Base-by-base conservation (phyloP, 2,888 invertebrate species). In the Pemphredon lugubris region DNA sequence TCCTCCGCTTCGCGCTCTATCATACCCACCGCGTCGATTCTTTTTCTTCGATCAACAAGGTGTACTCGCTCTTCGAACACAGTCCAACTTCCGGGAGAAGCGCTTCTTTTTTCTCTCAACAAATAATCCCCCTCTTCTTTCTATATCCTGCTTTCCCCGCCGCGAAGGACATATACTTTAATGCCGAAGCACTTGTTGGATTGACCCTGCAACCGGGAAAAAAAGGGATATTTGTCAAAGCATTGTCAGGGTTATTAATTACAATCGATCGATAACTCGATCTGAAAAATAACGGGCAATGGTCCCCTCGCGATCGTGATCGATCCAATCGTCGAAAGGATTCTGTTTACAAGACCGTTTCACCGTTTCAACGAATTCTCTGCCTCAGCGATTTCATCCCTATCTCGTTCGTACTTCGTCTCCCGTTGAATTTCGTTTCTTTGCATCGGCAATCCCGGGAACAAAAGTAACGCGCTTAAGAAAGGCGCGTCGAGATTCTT, bases 1-100 rank as follows among this genome's bases (percentile, higher is more conserved):
- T 80, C 74, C 74, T 69, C 69, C 47, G 55, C 57, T 37, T 54
- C 58, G 54, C 71, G 63, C 61, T 80, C 65, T 44, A 72, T 79
- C 79, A 66, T 60, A 57, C 44, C 40, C 53, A 16, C 48, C 47
- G 37, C 61, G 60, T 34, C 21, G 40, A 37, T 45, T 34, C 70
- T 55, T 75, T 67, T 68, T 67, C 11, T 58, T 59, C 69, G 78
- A 72, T 78, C 77, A 65, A 65, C 65, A 54, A 61, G 61, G 14
- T 48, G 60, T 66, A 60, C 73, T 73, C 60, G 37, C 60, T 58
- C 65, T 21, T 39, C 53, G 47, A 55, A 48, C 66, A 63, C 14
- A 37, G 45, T 34, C 65, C 20, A 79, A 79, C 68, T 78, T 78
- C 70, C 40, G 42, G 37, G 34, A 60, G 51, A 13, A 45, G 51